A percentile compares a stretch with the other conserved stretches of the same genome.
These are phyloP conservation scores for Acridotheres tristis DNA, from an alignment of 2,797 vertebrate species.

Conservation along the genomic window DNA sequence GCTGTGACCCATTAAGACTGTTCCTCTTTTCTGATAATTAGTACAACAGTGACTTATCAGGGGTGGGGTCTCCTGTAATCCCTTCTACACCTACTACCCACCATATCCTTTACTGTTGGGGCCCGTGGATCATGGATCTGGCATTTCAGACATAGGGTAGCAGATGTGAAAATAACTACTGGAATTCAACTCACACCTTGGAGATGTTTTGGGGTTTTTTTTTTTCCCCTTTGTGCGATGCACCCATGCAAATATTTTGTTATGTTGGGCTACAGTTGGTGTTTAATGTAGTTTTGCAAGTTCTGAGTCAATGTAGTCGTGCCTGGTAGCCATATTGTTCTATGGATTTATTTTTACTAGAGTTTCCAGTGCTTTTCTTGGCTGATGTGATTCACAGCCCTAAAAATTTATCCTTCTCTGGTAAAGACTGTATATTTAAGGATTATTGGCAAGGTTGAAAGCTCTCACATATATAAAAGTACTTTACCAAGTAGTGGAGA, in stretches of 20 bases:
- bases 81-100: no score
- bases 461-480: background rate
- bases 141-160: background rate
- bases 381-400: background rate
- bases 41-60: no score
- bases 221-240: background rate
- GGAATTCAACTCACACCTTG: background rate
- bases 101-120: background rate
- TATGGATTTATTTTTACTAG: background rate
- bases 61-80: no score
- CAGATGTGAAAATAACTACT: background rate
- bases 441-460: background rate
- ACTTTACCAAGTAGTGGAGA: background rate
- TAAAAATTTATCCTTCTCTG: background rate
- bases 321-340: background rate
- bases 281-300: background rate
- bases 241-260: background rate
- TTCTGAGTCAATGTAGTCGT: background rate
- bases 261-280: background rate
- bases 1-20: no score
- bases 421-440: background rate
- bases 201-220: background rate
- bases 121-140: background rate
- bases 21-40: no score
- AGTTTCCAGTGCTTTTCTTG: background rate